Base-by-base conservation (phyloP, 2,113 vertebrate genomes). In the Solea solea region DNA sequence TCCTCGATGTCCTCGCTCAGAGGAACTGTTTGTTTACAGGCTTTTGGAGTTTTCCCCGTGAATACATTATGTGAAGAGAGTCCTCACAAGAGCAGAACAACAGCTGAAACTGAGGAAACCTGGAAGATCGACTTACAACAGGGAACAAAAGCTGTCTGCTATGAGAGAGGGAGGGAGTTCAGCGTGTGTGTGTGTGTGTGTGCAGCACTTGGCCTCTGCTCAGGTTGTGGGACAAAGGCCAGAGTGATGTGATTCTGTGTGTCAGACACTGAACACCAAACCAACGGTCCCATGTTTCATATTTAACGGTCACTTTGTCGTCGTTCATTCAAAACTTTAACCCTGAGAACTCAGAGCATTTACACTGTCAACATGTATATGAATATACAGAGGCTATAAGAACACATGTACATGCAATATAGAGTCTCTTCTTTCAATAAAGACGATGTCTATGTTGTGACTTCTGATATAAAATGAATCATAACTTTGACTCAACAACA, bases 51-150 rank as follows among this genome's bases (percentile, higher is more conserved):
- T 21, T 21, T 21, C 21, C 45, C 5, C 4, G 1, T 2, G 56
- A 49, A 46, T 54, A 7, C 5, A 14, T 51, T 34, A 7, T 65
- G 10, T 21, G 40, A 3, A 6, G 14, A 48, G 13, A 3, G 69
- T 52, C 69, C 69, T 77, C 55, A 78, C 54, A 60, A 78, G 62
- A 54, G 16, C 9, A 16, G 76, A 76, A 67, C 21, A 21, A 21
- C 21, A 21, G 21, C 86, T 90, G 61, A 70, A 42, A 66, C 76
- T 75, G 21, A 69, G 54, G 49, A 56, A 72, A 91, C 89, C 81
- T 85, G 69, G 86, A 94, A 92, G 93, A 94, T 95, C 94, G 88
- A 82, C 91, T 96, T 96, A 94, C 94, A 91, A 76, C 86, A 83
- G 92, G 89, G 90, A 11, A 90, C 90, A 91, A 91, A 91, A 84